phyloP scores from a whole-genome alignment of 2,888 invertebrate species.

The Himalopsyche japonica region DNA sequence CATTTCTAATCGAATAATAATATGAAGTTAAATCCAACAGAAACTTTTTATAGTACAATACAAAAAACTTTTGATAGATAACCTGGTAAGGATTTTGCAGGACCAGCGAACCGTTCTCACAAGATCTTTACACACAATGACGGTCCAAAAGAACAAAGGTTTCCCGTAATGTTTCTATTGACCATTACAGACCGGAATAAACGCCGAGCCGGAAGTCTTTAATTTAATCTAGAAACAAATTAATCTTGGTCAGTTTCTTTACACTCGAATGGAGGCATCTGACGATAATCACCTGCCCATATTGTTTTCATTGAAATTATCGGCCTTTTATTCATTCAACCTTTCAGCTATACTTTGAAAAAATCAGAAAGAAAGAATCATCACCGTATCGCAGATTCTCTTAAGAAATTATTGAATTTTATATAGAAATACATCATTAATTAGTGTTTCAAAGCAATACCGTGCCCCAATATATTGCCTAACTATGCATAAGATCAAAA shows the following conservation, averaged over 20 bases:
- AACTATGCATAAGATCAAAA: too few relatives aligned
- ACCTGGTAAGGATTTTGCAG: neutral
- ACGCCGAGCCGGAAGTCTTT: conserved; percentile 7
- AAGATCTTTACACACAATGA: conserved; percentile 6
- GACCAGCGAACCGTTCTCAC: neutral
- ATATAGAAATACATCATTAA: too few relatives aligned
- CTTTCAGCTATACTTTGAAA: neutral
- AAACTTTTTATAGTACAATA: too few relatives aligned
- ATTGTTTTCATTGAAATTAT: neutral
- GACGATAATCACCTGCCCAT: neutral
- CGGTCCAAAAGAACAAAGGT: conserved; percentile 21
- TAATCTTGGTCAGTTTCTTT: conserved; percentile 29
- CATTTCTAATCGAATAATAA: too few relatives aligned
- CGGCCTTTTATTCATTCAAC: neutral
- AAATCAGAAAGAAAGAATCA: too few relatives aligned
- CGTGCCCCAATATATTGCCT: too few relatives aligned
- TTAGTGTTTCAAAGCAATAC: too few relatives aligned
- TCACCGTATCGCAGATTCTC: neutral
- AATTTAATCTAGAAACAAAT: conserved; percentile 36
- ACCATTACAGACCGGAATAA: conserved; percentile 4
- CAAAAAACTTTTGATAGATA: neutral
- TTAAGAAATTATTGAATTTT: too few relatives aligned
- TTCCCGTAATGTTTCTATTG: conserved; percentile 14
- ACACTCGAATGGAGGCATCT: conserved; percentile 4
- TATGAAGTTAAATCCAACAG: too few relatives aligned